Evolutionary conservation across 1,140 invertebrate species (phyloP), one percentile per base, ranked within the genome.

Genomic region (Leptopilina boulardi): DNA sequence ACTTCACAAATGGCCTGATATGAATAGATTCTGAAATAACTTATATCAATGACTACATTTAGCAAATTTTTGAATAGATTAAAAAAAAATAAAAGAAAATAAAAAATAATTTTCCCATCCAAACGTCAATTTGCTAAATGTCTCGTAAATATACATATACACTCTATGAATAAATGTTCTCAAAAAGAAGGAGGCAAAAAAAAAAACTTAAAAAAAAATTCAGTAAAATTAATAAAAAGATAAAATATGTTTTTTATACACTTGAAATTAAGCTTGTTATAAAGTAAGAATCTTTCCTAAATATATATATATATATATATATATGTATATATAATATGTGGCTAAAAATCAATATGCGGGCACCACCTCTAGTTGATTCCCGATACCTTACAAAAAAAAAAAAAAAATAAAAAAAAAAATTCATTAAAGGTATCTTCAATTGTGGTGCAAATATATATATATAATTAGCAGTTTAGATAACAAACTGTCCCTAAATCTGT

Each of bases 21-120:
- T 66, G 59, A 66, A 66, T 66, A 26, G 59, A 66, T 66, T 66
- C 59, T 66, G 21, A 66, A 66, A 66, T 66, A 66, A 66, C 59
- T 66, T 66, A 56, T 56, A 15, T 30, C 59, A 38, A 38, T 38
- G 59, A 66, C 59, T 10, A 30, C 59, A 66, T 30, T 66, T n/a
- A 66, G 59, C 59, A 66, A 66, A 66, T 66, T n/a, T 11, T n/a
- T 34, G 10, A 13, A 21, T 3, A 59, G 51, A 26, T 59, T 30
- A 4, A 26, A 23, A 66, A 15, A 23, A 13, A 5, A 13, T 10
- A 59, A 26, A 44, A 51, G 18, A 51, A 51, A 51, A 44, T 44
- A 44, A 44, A 47, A 51, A 51, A 42, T 11, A 42, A 11, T 42
- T 38, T 38, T 38, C 34, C 34, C 34, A 54, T 30, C 59, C 15